Conservation (phyloP, 2,113 vertebrate genomes). For the Pterocles orientalis region DNA sequence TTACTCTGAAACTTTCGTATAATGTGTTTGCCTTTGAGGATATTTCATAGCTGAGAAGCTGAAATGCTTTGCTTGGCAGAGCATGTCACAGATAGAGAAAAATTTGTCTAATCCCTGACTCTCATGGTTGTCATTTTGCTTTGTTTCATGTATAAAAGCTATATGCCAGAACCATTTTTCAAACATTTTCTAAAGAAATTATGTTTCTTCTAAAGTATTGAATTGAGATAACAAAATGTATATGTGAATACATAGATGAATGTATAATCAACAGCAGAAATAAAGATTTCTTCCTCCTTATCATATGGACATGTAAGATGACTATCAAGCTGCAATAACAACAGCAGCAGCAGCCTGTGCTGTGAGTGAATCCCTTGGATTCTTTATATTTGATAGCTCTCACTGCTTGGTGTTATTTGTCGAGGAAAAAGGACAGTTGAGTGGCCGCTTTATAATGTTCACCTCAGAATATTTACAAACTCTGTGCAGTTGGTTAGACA, state of each 20-base stretch:
- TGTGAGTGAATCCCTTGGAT: not conserved
- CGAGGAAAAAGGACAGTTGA: not conserved
- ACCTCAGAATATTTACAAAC: not conserved
- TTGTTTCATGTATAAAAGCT: constrained; percentile 20
- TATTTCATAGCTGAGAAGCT: constrained; percentile 1
- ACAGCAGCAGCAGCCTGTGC: not conserved
- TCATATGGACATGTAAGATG: not conserved
- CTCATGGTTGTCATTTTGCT: constrained; percentile 34
- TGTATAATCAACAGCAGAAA: not conserved
- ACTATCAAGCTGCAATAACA: not conserved
- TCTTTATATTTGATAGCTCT: not conserved
- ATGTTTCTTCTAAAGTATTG: not conserved
- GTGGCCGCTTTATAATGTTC: not conserved
- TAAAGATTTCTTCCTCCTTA: not conserved
- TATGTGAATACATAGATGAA: not conserved
- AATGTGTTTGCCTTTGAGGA: constrained; percentile 26
- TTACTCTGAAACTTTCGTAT: not conserved
- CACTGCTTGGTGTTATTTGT: not conserved
- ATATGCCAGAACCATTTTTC: not conserved
- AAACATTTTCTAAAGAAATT: not conserved
- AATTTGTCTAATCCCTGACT: constrained; percentile 10
- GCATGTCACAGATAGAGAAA: constrained; percentile 8
- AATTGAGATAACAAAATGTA: not conserved
- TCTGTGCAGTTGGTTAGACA: not conserved
- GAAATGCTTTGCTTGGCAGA: constrained; percentile 33